phyloP scores from a whole-genome alignment of 2,797 vertebrate genomes.

The Crocodylus rhombifer region DNA sequence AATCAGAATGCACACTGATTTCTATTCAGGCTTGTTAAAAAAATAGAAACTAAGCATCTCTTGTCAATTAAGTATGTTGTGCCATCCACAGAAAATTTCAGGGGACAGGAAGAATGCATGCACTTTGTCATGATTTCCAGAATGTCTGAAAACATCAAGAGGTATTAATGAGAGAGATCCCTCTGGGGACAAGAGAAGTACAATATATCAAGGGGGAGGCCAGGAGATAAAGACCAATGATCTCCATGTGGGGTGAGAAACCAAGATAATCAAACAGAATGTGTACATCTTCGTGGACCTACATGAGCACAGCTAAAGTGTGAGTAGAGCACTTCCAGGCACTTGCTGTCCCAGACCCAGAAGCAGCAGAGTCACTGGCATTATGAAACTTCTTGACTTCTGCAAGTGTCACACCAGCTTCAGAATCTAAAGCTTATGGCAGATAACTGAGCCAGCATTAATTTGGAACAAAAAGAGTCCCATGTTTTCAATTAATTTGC shows the following conservation, averaged over 20 bases:
- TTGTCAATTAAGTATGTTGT: neutral
- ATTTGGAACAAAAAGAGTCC: neutral
- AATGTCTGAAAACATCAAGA: neutral
- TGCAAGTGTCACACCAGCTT: neutral
- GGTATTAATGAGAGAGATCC: neutral
- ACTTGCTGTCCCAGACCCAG: neutral
- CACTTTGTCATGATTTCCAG: neutral
- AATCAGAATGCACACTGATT: neutral
- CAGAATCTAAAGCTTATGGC: neutral
- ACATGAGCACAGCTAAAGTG: neutral
- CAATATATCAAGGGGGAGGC: neutral
- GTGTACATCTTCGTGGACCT: neutral
- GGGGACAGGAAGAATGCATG: neutral
- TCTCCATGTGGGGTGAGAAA: neutral
- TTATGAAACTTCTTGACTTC: neutral
- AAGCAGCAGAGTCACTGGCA: neutral
- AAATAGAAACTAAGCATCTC: neutral
- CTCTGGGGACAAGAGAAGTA: neutral
- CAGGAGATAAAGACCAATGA: neutral
- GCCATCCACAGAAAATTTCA: neutral
- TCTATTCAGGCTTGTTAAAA: neutral
- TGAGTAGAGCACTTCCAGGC: neutral
- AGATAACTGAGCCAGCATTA: neutral
- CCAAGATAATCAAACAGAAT: neutral
- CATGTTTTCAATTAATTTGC: neutral